Conservation (phyloP, 2,113 vertebrate genomes). For the Elaphurus davidianus region DNA sequence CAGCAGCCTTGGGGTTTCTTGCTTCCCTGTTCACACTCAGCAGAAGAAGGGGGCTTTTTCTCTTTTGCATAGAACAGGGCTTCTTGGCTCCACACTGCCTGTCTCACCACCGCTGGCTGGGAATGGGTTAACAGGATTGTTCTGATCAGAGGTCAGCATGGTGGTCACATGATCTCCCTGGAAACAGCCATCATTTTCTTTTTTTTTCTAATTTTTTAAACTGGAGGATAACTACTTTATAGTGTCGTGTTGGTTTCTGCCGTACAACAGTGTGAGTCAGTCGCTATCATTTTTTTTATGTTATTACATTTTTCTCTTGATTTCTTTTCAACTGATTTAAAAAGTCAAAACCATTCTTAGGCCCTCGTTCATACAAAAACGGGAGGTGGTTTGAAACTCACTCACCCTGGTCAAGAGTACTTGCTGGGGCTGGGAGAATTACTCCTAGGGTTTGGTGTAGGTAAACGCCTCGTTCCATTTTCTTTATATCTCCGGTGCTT, state of each 20-base stretch:
- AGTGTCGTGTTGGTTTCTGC: not conserved
- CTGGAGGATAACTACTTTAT: not conserved
- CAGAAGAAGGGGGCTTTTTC: not conserved
- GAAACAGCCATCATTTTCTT: not conserved
- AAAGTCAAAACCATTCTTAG: not conserved
- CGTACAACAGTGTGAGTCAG: not conserved
- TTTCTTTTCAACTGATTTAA: not conserved
- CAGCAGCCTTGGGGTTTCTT: too few species aligned
- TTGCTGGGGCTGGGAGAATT: not conserved
- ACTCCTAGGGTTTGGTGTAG: not conserved
- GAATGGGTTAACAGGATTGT: not conserved
- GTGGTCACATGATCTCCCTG: too few species aligned
- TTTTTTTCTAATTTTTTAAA: not conserved
- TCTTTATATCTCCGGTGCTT: not conserved
- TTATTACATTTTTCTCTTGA: not conserved
- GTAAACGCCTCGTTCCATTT: not conserved
- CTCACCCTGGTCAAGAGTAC: not conserved
- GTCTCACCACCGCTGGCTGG: not conserved
- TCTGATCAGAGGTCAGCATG: too few species aligned
- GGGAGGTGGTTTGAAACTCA: not conserved
- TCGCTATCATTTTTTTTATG: not conserved
- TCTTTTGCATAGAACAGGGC: not conserved
- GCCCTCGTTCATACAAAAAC: not conserved
- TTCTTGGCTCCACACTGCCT: not conserved
- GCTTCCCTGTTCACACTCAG: not conserved